phyloP scores from a whole-genome alignment of 2,113 vertebrate species.

The Marmota flaviventris region DNA sequence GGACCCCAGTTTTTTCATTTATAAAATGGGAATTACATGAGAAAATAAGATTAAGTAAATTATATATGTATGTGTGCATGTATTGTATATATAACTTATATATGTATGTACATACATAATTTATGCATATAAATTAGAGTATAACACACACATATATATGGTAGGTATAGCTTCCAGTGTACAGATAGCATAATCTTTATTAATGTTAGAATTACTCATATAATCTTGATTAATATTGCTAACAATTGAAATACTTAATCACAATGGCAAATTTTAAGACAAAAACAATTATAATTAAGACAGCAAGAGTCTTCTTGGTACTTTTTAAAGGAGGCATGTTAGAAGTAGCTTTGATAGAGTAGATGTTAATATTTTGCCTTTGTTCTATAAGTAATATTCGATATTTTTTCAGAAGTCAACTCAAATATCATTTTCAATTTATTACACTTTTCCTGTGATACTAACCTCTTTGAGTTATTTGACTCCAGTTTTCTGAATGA shows the following conservation, averaged over 20 bases:
- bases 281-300: constrained; percentile 2
- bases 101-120: too few species aligned
- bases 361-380: not conserved
- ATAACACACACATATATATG: not conserved
- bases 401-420: constrained; percentile 1
- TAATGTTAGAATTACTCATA: not conserved
- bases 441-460: not conserved
- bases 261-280: constrained; percentile 20
- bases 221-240: not conserved
- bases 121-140: too few species aligned
- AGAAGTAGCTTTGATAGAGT: not conserved
- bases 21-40: constrained; percentile 51
- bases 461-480: constrained; percentile 9
- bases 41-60: not conserved
- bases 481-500: constrained; percentile 51
- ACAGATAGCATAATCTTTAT: constrained; percentile 9
- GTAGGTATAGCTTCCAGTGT: not conserved
- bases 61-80: not conserved
- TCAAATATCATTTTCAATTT: constrained; percentile 11
- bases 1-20: constrained; percentile 8
- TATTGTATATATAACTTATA: not conserved
- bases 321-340: not conserved
- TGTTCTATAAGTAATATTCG: not conserved
- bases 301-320: not conserved
- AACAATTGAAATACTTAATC: not conserved